Conservation (phyloP, 2,888 invertebrate genomes). For the Graphium colonna region DNA sequence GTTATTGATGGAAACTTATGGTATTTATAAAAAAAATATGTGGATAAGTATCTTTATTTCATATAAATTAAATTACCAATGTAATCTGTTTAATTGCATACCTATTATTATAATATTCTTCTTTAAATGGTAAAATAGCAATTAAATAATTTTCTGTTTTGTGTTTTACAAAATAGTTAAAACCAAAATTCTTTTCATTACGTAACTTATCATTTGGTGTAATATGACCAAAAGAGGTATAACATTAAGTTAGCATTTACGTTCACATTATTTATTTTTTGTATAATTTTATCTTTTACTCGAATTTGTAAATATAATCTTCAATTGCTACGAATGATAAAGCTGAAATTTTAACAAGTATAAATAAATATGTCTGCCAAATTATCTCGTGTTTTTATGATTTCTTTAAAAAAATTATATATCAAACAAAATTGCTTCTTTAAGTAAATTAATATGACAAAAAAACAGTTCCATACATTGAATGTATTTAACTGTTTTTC, state of each 20-base stretch:
- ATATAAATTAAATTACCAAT: conserved; percentile 25
- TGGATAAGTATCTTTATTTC: conserved; percentile 26
- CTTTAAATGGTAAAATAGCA: conserved; percentile 37
- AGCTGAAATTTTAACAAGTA: conserved; percentile 74
- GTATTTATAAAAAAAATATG: conserved; percentile 30
- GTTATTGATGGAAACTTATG: conserved; percentile 42
- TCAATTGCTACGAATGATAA: conserved; percentile 71
- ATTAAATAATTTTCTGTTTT: conserved; percentile 39
- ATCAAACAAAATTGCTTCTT: no score
- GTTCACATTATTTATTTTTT: conserved; percentile 70
- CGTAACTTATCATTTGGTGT: conserved; percentile 41
- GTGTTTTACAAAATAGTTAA: conserved; percentile 45
- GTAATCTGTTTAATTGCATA: conserved; percentile 27
- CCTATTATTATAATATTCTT: conserved; percentile 31
- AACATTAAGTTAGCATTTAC: conserved; percentile 61
- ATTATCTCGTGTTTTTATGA: conserved; percentile 53
- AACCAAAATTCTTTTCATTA: conserved; percentile 55
- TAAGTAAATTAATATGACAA: no score
- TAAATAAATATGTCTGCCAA: conserved; percentile 80
- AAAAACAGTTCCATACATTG: no score
- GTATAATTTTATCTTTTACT: conserved; percentile 71
- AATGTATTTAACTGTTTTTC: no score
- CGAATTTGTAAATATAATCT: conserved; percentile 72
- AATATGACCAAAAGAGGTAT: conserved; percentile 64
- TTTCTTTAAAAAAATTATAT: no score